Base-by-base conservation (phyloP, 2,113 vertebrate genomes). In the Panthera uncia region DNA sequence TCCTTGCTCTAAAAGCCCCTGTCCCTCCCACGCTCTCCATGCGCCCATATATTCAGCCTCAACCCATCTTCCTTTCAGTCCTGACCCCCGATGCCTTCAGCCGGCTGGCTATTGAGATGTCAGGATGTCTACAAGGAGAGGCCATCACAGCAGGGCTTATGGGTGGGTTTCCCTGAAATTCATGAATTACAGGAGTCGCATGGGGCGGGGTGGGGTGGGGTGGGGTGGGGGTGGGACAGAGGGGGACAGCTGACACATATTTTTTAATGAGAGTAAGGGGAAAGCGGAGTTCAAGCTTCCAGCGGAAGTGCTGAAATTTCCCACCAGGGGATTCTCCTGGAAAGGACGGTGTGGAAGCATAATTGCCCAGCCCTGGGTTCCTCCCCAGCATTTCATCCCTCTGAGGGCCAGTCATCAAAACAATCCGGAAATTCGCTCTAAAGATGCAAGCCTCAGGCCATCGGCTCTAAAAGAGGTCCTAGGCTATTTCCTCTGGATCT, bases 201-300 rank as follows among this genome's bases (percentile, higher is more conserved):
- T 0, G 0, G 1, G 21, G 48, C 18, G 27, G 16, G 66, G n/a
- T n/a, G n/a, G 36, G 36, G 36, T 36, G 36, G 36, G 36, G 7
- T 16, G 14, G 4, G 38, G 38, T 38, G 38, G 48, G 27, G 19
- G 69, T 45, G 21, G 14, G 2, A n/a, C 0, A 15, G 41, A 11
- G 11, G 31, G 52, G 7, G 25, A 21, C 3, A 73, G 52, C 68
- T 92, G 63, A 85, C 88, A 76, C 27, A 0, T 41, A 41, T 61
- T 52, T 92, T 95, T 81, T 91, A 66, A 90, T 29, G 84, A 96
- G 80, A 82, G 83, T 19, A 52, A 69, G 25, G 85, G 65, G 93
- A 82, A 96, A 57, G 90, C 15, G 8, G 89, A 86, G 65, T 38
- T 61, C 38, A 18, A 61, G 57, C 50, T 80, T 91, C 92, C 57